Percentiles rank a stretch among this genome's conserved stretches.
phyloP scores from a whole-genome alignment of 2,797 vertebrate species.

The Rhinoraja longicauda region DNA sequence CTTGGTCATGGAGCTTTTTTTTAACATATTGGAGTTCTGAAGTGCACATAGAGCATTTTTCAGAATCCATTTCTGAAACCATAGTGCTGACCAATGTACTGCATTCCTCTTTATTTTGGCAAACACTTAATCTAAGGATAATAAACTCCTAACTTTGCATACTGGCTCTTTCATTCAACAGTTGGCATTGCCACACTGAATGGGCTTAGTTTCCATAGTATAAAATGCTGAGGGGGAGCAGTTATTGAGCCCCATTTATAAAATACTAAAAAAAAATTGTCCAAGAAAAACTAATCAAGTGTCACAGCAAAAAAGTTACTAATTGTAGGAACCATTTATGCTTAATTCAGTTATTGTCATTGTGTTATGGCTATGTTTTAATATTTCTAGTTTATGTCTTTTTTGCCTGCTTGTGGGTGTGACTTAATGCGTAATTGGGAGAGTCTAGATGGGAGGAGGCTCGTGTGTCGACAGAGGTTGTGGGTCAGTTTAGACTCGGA shows the following conservation, averaged over 20 bases:
- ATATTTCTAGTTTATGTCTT: no score
- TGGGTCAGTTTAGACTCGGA: no score
- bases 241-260: background rate
- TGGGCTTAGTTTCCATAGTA: background rate
- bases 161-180: background rate
- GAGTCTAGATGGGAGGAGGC: no score
- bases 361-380: no score
- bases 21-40: background rate
- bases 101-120: slow-evolving; percentile 2
- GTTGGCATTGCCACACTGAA: background rate
- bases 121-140: background rate
- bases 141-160: background rate
- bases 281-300: background rate
- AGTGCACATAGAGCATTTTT: background rate
- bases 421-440: no score
- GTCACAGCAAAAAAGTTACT: background rate
- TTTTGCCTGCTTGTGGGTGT: no score
- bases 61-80: background rate
- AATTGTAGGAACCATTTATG: no score
- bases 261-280: background rate
- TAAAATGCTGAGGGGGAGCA: background rate
- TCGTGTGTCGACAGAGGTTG: no score
- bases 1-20: background rate
- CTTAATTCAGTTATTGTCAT: no score
- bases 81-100: slow-evolving; percentile 2